Evolutionary conservation across 2,797 vertebrate genomes (phyloP).

Genomic region (Ctenosaura bakeri): DNA sequence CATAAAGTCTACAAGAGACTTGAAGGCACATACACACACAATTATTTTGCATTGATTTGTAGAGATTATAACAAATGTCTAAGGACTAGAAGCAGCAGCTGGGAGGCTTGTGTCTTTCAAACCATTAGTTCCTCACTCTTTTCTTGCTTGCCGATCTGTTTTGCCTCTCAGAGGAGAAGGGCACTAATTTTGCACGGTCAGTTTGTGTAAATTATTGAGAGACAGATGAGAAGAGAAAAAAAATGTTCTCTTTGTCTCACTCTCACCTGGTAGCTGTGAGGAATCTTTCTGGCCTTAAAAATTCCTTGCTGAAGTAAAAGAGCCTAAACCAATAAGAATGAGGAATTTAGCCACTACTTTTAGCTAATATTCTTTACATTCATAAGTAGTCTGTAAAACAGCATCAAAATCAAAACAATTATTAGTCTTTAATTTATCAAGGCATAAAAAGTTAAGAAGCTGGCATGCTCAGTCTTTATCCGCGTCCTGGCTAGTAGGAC

Average conservation of each 20-base stretch:
- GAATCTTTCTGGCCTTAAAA: background rate
- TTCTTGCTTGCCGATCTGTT: background rate
- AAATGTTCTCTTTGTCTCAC: background rate
- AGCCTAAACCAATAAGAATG: background rate
- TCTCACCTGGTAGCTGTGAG: background rate
- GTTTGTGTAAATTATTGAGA: background rate
- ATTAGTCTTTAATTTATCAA: background rate
- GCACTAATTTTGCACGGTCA: background rate
- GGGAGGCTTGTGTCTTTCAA: no score
- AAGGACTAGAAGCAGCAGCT: no score
- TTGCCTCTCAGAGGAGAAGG: background rate
- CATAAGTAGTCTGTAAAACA: background rate
- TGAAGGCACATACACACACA: no score
- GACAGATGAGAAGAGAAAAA: background rate
- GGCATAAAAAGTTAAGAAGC: background rate
- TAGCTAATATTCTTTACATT: no score
- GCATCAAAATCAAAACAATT: background rate
- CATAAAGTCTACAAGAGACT: no score
- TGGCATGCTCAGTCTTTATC: background rate
- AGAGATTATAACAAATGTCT: no score
- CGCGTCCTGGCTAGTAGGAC: background rate
- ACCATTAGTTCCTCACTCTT: background rate
- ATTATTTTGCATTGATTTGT: no score
- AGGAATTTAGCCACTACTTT: background rate
- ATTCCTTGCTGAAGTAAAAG: background rate